Evolutionary conservation across 2,888 invertebrate genomes (phyloP).

Genomic region (Electrophaes corylata): DNA sequence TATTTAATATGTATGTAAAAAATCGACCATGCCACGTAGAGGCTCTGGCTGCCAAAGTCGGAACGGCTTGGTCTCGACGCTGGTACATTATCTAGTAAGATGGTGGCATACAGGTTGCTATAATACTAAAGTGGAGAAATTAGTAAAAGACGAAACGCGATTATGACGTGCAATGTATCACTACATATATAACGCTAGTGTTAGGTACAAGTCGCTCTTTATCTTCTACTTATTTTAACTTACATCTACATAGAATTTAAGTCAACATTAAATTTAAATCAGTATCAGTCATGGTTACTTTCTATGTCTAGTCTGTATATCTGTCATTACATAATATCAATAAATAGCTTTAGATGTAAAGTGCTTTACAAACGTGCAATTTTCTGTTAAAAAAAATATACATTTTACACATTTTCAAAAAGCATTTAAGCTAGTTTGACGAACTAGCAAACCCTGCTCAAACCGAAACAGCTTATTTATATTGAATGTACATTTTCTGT

Average conservation of each 20-base stretch:
- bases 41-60: too few relatives aligned
- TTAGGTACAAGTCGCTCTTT: neutral
- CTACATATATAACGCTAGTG: neutral
- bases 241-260: neutral
- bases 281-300: constrained; percentile 1
- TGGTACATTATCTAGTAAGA: too few relatives aligned
- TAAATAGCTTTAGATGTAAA: neutral
- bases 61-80: too few relatives aligned
- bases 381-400: neutral
- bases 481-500: too few relatives aligned
- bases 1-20: too few relatives aligned
- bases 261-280: neutral
- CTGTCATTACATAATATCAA: neutral
- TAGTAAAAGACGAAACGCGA: neutral
- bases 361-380: neutral
- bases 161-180: neutral
- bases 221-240: neutral
- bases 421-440: neutral
- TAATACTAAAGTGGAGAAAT: neutral
- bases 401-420: neutral
- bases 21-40: too few relatives aligned
- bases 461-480: too few relatives aligned
- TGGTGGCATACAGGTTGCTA: too few relatives aligned
- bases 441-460: neutral
- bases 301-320: neutral